Base-by-base conservation (phyloP, 1,140 invertebrate genomes). In the Ceratitis capitata region DNA sequence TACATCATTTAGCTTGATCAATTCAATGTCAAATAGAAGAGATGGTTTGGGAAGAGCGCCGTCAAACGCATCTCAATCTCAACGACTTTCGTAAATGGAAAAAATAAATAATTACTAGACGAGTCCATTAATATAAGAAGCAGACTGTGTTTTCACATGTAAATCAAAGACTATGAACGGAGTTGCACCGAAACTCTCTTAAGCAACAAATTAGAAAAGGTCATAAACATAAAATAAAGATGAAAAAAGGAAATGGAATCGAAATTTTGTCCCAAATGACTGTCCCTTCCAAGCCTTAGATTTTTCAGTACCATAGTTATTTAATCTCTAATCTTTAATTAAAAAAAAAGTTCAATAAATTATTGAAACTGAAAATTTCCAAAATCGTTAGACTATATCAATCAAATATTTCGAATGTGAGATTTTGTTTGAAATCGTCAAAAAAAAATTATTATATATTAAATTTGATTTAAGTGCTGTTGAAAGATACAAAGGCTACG, bases 141-240 rank as follows among this genome's bases (percentile, higher is more conserved):
- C 98, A 99, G 93, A 99, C 98, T 16, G 96, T 99, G 85, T 97
- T 98, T 94, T 96, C 97, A 85, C 97, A 96, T 92, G 98, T 99
- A 93, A 97, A 93, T 98, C 97, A 89, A 98, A 98, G 94, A 98
- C 96, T 93, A 96, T 99, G 85, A 98, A 99, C 91, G 98, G 98
- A 90, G 96, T 97, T 92, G 94, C 96, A 92, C 97, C 98, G 88
- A 91, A 90, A 87, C 89, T 91, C 89, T 89, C 89, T 91, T 91
- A 89, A 91, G 91, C 91, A 89, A 87, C 89, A 87, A 91, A 91
- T 88, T 91, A 90, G 91, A 29, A 42, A 82, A 85, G 83, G 42
- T 47, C 69, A 83, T 85, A 85, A 42, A 74, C 42, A 19, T 42
- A 47, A 14, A 2, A 85, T 3, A 39, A 78, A 78, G 4, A 69